These are phyloP conservation scores for Epizoanthus illoricatus DNA, from an alignment of 92 coral and sea anemone genomes.

Conservation along the genomic window DNA sequence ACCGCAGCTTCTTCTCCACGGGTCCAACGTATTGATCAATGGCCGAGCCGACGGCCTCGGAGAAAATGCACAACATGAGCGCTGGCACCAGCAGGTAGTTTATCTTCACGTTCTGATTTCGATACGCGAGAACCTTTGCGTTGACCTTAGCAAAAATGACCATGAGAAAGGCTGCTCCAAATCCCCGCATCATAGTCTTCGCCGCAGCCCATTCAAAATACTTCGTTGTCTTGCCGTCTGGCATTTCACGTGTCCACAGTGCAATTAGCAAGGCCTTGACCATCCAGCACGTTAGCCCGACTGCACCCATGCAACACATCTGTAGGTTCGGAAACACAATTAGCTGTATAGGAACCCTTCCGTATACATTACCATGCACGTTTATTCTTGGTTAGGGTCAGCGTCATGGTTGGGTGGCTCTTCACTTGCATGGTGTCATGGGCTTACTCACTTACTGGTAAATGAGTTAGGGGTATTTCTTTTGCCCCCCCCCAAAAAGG, in stretches of 20 bases:
- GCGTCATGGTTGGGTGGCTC: too few species aligned
- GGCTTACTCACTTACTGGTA: too few species aligned
- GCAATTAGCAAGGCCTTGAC: constrained; percentile 50
- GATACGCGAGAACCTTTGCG: constrained; percentile 34
- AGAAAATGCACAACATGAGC: constrained; percentile 53
- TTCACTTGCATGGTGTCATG: too few species aligned
- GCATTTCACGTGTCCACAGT: constrained; percentile 13
- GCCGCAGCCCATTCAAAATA: constrained; percentile 53
- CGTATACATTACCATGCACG: too few species aligned
- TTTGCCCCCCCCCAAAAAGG: too few species aligned
- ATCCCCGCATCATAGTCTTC: constrained; percentile 42
- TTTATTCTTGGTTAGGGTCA: too few species aligned
- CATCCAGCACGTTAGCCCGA: constrained; percentile 56
- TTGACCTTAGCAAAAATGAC: constrained; percentile 47
- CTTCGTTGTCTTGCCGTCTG: not conserved
- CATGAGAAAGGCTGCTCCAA: constrained; percentile 58
- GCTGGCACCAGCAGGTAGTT: constrained; percentile 64
- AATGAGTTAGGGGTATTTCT: too few species aligned
- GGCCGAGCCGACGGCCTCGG: constrained; percentile 56
- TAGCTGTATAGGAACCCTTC: too few species aligned
- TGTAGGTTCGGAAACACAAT: not conserved
- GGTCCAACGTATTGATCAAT: constrained; percentile 63
- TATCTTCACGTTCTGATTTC: constrained; percentile 48
- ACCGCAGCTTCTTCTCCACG: constrained; percentile 48
- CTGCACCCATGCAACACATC: constrained; percentile 55